phyloP scores from a whole-genome alignment of 2,797 vertebrate species.

The Periophthalmus magnuspinnatus region DNA sequence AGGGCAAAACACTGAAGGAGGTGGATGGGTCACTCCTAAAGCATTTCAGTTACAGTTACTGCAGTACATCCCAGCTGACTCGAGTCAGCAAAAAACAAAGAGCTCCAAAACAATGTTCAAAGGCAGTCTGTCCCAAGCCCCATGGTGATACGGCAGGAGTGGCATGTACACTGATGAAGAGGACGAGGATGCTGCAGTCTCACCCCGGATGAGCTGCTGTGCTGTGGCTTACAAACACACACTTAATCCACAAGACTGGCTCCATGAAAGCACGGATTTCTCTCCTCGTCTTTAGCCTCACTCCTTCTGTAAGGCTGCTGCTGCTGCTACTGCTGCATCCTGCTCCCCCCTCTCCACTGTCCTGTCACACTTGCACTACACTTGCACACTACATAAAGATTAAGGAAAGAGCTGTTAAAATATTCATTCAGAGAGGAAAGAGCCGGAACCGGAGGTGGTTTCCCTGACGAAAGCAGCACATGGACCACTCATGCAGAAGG shows the following conservation, averaged over 20 bases:
- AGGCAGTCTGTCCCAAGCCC: constrained; percentile 45
- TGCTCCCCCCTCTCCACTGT: constrained; percentile 28
- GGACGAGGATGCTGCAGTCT: constrained; percentile 32
- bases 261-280: constrained; percentile 47
- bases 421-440: constrained; percentile 77
- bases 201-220: constrained; percentile 54
- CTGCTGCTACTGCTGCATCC: constrained; percentile 39
- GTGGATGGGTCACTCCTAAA: constrained; percentile 38
- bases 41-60: constrained; percentile 26
- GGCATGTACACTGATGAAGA: constrained; percentile 24
- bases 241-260: constrained; percentile 71
- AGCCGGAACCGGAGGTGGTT: constrained; percentile 76
- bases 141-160: constrained; percentile 23
- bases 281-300: constrained; percentile 24
- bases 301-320: constrained; percentile 29
- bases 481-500: constrained; percentile 43
- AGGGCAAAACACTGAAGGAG: constrained; percentile 25
- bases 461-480: constrained; percentile 83
- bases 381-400: constrained; percentile 17
- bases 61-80: constrained; percentile 67
- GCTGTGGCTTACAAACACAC: constrained; percentile 57
- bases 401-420: constrained; percentile 64
- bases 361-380: constrained; percentile 32
- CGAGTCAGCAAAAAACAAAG: constrained; percentile 19
- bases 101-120: constrained; percentile 17